Evolutionary conservation across 2,888 invertebrate species (phyloP).

Genomic region (Catocala fraxini): DNA sequence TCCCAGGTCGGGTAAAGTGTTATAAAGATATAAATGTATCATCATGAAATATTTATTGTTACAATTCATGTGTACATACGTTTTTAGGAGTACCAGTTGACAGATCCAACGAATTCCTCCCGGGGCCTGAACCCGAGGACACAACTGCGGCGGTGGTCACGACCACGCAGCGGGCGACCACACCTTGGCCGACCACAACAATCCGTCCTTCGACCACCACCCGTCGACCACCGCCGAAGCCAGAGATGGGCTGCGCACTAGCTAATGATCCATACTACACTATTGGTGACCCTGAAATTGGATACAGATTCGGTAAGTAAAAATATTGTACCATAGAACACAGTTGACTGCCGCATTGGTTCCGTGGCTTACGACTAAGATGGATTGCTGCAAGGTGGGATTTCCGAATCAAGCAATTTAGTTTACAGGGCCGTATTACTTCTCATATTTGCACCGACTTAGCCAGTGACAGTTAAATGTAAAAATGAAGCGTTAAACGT

Average conservation of each 20-base stretch:
- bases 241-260: conserved; percentile 84
- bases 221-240: conserved; percentile 68
- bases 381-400: too few relatives aligned
- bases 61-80: too few relatives aligned
- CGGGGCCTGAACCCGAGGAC: conserved; percentile 34
- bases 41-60: too few relatives aligned
- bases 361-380: too few relatives aligned
- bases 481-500: too few relatives aligned
- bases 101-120: conserved; percentile 19
- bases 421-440: too few relatives aligned
- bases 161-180: conserved; percentile 31
- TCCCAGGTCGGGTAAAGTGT: too few relatives aligned
- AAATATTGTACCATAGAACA: background rate
- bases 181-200: conserved; percentile 20
- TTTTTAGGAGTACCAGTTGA: background rate
- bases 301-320: conserved; percentile 89
- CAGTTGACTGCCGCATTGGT: too few relatives aligned
- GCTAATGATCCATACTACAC: conserved; percentile 80
- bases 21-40: too few relatives aligned
- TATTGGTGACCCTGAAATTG: conserved; percentile 83
- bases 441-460: too few relatives aligned
- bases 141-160: conserved; percentile 30
- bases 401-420: too few relatives aligned
- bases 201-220: conserved; percentile 51
- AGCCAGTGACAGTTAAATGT: too few relatives aligned